Percentiles rank a stretch among this genome's conserved stretches.
phyloP scores from a whole-genome alignment of 64 coral and sea anemone species.

The Astreopora myriophthalma region DNA sequence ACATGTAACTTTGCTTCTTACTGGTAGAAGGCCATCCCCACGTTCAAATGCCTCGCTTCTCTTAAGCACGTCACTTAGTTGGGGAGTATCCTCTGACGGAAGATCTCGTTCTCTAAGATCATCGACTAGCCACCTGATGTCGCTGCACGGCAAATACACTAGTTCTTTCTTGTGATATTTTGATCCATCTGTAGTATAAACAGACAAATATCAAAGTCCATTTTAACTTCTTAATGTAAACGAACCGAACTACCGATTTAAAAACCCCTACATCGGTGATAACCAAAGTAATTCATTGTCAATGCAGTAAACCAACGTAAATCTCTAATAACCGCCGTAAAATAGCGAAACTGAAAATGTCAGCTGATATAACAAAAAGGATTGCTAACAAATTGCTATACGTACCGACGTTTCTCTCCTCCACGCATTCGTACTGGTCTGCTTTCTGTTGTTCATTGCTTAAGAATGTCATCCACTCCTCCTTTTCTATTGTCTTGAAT shows the following conservation, averaged over 20 bases:
- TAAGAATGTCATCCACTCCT: not conserved
- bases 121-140: conserved; percentile 1
- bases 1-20: not conserved
- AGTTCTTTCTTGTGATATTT: conserved; percentile 25
- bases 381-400: not conserved
- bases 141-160: not conserved
- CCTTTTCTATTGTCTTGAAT: not conserved
- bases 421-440: not conserved
- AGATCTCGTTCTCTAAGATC: not conserved
- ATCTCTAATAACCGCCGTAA: not conserved
- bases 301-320: not conserved
- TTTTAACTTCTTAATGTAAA: no score
- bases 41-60: conserved; percentile 54
- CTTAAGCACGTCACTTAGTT: conserved; percentile 37
- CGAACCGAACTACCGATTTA: not conserved
- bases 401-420: conserved; percentile 3
- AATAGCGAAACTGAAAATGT: not conserved
- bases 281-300: not conserved
- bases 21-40: conserved; percentile 46
- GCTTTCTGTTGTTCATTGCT: not conserved
- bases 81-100: not conserved
- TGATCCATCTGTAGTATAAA: not conserved
- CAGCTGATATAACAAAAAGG: not conserved
- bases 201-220: not conserved
- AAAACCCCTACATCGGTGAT: not conserved